These are phyloP conservation scores for Pomacea canaliculata DNA, from an alignment of 2,888 invertebrate species.

Conservation along the genomic window DNA sequence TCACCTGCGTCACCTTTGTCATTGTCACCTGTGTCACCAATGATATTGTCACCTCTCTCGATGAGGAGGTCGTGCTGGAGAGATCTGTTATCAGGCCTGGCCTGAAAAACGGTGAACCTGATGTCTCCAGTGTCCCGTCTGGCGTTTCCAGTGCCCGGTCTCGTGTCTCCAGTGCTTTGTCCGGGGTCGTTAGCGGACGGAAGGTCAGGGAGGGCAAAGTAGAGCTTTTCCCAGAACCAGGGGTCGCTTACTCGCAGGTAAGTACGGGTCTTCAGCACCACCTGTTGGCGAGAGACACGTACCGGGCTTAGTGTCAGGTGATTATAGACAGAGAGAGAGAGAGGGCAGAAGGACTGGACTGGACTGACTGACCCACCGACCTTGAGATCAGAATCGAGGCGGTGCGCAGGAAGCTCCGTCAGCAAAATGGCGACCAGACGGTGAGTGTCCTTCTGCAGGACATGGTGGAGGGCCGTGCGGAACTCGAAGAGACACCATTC, in stretches of 20 bases:
- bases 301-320: no score
- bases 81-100: no score
- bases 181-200: background rate
- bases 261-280: constrained; percentile 86
- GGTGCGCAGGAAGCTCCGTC: constrained; percentile 85
- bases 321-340: background rate
- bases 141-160: no score
- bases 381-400: constrained; percentile 87
- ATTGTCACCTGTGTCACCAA: background rate
- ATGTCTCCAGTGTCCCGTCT: no score
- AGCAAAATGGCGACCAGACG: constrained; percentile 85
- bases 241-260: constrained; percentile 89
- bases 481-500: constrained; percentile 93
- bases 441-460: constrained; percentile 80
- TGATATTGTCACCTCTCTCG: background rate
- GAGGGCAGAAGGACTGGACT: background rate
- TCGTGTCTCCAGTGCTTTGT: no score
- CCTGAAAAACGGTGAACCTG: no score
- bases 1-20: background rate
- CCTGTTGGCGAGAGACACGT: constrained; percentile 75
- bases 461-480: constrained; percentile 86
- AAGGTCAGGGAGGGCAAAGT: constrained; percentile 81
- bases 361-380: constrained; percentile 41
- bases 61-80: no score
- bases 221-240: constrained; percentile 93